Evolutionary conservation across 2,888 invertebrate species (phyloP), one percentile per base, ranked within the genome.

Genomic region (Nomada ferruginata): DNA sequence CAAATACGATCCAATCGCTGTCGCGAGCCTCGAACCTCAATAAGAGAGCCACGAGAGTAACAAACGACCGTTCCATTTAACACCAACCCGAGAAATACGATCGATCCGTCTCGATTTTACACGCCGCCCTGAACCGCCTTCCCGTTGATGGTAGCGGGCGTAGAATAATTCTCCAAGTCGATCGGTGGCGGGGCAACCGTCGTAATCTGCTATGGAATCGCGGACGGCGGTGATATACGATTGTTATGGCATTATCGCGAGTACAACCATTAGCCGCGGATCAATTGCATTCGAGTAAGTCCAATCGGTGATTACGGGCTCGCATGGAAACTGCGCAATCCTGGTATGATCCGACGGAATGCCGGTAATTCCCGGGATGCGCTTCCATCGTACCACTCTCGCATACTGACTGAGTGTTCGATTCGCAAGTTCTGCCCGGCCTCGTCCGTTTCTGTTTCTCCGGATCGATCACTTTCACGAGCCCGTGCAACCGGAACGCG

Each of bases 291-390:
- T 84, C 75, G 86, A 75, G 84, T 75, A 82, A 86, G 85, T 80
- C 76, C 84, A 42, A 84, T 87, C 75, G 84, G 86, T 65, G 86
- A 82, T 84, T 83, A 81, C 82, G 82, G 75, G 70, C 73, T 65
- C 82, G 74, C 64, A 85, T 84, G 91, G 91, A 91, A 91, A 91
- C 91, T 91, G 90, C 85, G 86, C 90, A 90, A 91, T 91, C 87
- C 91, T 82, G 85, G 89, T 88, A 92, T 92, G 91, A 92, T 92
- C 90, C 90, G 91, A 90, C 84, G 92, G 92, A 92, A 92, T 91
- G 89, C 87, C 85, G 83, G 89, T 90, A 90, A 92, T 92, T 92
- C 89, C 89, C 86, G 86, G 89, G 89, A 90, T 91, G 87, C 89
- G 85, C 88, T 87, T 86, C 86, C 87, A 81, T 84, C 86, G 78